Evolutionary conservation across 2,888 invertebrate species (phyloP).

Genomic region (Lacanobia oleracea): DNA sequence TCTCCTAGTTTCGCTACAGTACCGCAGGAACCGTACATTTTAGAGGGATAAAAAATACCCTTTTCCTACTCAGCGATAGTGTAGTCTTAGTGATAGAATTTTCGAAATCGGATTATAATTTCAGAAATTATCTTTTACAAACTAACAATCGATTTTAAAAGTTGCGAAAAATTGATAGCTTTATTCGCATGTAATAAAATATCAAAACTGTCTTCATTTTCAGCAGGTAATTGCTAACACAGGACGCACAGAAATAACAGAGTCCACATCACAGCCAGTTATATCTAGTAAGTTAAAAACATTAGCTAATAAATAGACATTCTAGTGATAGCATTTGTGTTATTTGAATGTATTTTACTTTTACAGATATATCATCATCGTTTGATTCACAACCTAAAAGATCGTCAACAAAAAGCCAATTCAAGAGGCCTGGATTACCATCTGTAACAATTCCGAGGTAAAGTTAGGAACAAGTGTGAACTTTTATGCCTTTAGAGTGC

Average conservation of each 20-base stretch:
- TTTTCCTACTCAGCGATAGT: too few species aligned
- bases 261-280: conserved; percentile 86
- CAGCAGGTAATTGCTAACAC: conserved; percentile 78
- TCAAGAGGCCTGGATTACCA: conserved; percentile 84
- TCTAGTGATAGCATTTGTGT: neutral
- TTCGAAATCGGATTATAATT: too few species aligned
- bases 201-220: conserved; percentile 20
- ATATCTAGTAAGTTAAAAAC: conserved; percentile 82
- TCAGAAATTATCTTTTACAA: too few species aligned
- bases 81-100: too few species aligned
- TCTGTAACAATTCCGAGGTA: conserved; percentile 85
- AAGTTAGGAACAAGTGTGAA: neutral
- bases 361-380: conserved; percentile 81
- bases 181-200: too few species aligned
- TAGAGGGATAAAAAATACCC: too few species aligned
- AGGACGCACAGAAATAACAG: conserved; percentile 85
- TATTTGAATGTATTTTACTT: conserved; percentile 5
- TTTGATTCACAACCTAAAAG: conserved; percentile 84
- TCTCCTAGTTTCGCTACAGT: too few species aligned
- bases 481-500: too few species aligned
- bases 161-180: neutral
- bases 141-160: too few species aligned
- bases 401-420: conserved; percentile 83
- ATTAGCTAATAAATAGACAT: neutral
- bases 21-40: too few species aligned